Evolutionary conservation across 1,140 invertebrate species (phyloP).

Genomic region (Oncopodura yosiiana): DNA sequence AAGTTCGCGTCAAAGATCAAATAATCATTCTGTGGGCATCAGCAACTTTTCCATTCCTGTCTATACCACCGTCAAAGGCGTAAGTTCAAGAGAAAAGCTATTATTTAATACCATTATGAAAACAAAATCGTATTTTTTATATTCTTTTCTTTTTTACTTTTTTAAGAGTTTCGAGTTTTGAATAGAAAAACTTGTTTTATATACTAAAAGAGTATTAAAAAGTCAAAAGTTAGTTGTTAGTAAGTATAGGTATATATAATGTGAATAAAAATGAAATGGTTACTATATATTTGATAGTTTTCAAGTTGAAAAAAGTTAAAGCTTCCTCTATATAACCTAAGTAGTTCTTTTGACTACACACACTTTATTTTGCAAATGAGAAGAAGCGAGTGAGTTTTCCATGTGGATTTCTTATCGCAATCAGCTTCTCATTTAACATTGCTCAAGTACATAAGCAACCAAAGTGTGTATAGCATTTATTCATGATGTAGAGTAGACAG

Average conservation of each 20-base stretch:
- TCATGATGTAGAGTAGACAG: too few relatives aligned
- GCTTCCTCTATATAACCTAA: too few relatives aligned
- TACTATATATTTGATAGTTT: too few relatives aligned
- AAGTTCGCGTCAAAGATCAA: slow-evolving; percentile 23
- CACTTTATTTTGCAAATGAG: background rate
- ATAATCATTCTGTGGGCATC: slow-evolving; percentile 34
- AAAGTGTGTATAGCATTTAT: too few relatives aligned
- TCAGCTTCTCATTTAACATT: too few relatives aligned
- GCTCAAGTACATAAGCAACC: too few relatives aligned
- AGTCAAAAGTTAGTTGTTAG: background rate
- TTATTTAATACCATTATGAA: slow-evolving; percentile 5
- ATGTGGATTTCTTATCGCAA: too few relatives aligned
- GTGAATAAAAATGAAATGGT: background rate
- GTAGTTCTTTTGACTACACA: too few relatives aligned
- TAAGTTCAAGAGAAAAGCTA: too few relatives aligned
- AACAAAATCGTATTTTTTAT: slow-evolving; percentile 16
- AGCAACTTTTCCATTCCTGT: slow-evolving; percentile 67
- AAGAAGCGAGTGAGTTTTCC: too few relatives aligned
- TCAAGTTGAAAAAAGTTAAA: too few relatives aligned
- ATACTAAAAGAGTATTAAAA: background rate
- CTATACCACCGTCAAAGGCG: slow-evolving; percentile 90
- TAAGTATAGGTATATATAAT: background rate
- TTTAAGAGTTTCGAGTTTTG: too few relatives aligned
- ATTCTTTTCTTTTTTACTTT: slow-evolving; percentile 34
- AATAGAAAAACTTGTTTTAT: background rate